Base-by-base conservation (phyloP, 2,888 invertebrate genomes). In the Drosophila cognata region DNA sequence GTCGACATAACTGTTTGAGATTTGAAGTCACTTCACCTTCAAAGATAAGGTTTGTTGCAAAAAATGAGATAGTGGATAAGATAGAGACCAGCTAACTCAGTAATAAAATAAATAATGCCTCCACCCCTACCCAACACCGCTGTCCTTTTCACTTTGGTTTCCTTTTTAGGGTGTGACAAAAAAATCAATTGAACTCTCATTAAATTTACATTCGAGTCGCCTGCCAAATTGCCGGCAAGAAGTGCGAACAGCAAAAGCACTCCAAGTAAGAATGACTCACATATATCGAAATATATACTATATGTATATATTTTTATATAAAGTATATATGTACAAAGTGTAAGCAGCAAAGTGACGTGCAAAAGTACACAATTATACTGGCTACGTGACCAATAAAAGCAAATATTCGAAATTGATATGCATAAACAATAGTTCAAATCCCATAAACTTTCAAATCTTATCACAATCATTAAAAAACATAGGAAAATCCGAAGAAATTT, bases 321-420 rank as follows among this genome's bases (percentile, higher is more conserved):
- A 21, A 21, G 21, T 21, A 21, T 21, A 21, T 21, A 21, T 21
- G 21, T 21, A 21, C 21, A 21, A 21, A 21, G 21, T 21, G 21
- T 21, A 21, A 21, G 21, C 21, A 21, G 1, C 21, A 21, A 21
- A 21, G 21, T 21, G 5, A 21, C 43, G 21, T 13, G 21, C 16
- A 4, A 16, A 33, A 6, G n/a, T 38, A 51, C 41, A 52, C n/a
- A 55, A 33, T 13, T 21, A 43, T 16, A 41, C 38, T 36, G 57
- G 51, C 73, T 88, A 89, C 77, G 88, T 81, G 79, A 85, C 74
- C 67, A 81, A 81, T 85, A 29, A 28, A n/a, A 65, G 21, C 25
- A 58, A 59, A n/a, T 52, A 46, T 52, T 62, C n/a, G 56, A 64
- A 53, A 53, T 50, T 65, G 67, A 69, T 79, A 66, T 69, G 51